phyloP scores from a whole-genome alignment of 2,888 invertebrate genomes.

The Blastobasis lacticolella region DNA sequence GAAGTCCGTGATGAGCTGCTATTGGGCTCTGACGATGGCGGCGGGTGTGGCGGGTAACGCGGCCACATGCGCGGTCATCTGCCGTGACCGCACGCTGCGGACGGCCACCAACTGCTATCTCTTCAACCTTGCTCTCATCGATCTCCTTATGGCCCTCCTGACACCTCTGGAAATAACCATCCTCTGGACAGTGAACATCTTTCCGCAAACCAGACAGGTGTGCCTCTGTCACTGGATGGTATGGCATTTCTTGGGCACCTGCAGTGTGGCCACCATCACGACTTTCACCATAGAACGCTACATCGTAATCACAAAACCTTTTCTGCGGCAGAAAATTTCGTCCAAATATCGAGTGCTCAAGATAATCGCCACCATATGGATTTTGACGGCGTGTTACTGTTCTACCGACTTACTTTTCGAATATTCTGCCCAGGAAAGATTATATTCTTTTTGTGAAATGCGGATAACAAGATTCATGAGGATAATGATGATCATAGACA shows the following conservation, averaged over 20 bases:
- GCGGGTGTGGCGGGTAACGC: constrained; percentile 83
- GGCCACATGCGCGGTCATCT: constrained; percentile 84
- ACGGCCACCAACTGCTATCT: constrained; percentile 90
- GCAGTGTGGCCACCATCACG: constrained; percentile 87
- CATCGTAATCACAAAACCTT: constrained; percentile 88
- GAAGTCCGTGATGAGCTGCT: constrained; percentile 38
- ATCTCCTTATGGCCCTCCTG: constrained; percentile 79
- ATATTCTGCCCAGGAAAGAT: no score
- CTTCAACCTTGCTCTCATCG: constrained; percentile 84
- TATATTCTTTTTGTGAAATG: no score
- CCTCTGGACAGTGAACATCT: constrained; percentile 83
- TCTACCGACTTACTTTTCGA: no score
- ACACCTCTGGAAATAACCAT: constrained; percentile 86
- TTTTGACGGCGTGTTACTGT: constrained; percentile 71
- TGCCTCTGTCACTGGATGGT: constrained; percentile 83
- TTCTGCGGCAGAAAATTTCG: constrained; percentile 84
- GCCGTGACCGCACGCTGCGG: constrained; percentile 82
- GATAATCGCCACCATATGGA: constrained; percentile 82
- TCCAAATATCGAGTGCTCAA: constrained; percentile 85
- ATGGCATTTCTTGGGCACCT: constrained; percentile 86
- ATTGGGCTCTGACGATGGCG: constrained; percentile 78
- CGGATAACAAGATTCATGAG: no score
- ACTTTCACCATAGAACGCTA: constrained; percentile 92
- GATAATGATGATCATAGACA: no score
- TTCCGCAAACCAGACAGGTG: constrained; percentile 83